Base-by-base conservation (phyloP, 1,140 invertebrate species). In the Ceratitis capitata region DNA sequence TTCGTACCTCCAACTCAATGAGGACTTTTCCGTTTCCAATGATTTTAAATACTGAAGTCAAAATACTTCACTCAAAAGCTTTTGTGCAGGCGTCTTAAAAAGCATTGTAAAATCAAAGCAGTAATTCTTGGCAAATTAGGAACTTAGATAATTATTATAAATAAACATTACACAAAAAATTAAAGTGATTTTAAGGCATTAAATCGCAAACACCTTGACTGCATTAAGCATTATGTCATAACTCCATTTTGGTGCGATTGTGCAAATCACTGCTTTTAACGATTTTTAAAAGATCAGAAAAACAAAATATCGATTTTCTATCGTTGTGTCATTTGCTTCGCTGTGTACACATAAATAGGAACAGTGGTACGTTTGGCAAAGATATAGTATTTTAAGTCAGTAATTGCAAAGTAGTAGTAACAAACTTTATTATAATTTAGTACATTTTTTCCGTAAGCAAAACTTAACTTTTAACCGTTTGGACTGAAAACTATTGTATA, bases 131-230 rank as follows among this genome's bases (percentile, higher is more conserved):
- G 19, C 0, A 69, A 69, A 39, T 14, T 69, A 69, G 39, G 19
- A 35, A 39, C 61, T 69, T 69, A 69, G 61, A 32, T 69, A 69
- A 39, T 69, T 69, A 69, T 69, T 69, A 69, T 35, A 69, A 69
- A 69, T 69, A 69, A 69, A 69, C 39, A 69, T 69, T 39, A 5
- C 29, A 19, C 61, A 35, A 69, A 19, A 69, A 39, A 69, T 14
- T 69, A 5, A 69, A 35, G 32, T 29, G 32, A 7, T 39, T 69
- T 69, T 14, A 69, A 7, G 12, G 61, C 32, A 19, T 35, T 69
- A 69, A 69, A 35, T 69, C 61, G 39, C 61, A 3, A 19, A 32
- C 32, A 19, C 32, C 61, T 6, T 69, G 39, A 69, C 19, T 14
- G 5, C 29, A 19, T 69, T 69, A 32, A 19, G 32, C 61, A 39